phyloP scores from a whole-genome alignment of 2,797 vertebrate genomes.

The Lepilemur ruficaudatus region DNA sequence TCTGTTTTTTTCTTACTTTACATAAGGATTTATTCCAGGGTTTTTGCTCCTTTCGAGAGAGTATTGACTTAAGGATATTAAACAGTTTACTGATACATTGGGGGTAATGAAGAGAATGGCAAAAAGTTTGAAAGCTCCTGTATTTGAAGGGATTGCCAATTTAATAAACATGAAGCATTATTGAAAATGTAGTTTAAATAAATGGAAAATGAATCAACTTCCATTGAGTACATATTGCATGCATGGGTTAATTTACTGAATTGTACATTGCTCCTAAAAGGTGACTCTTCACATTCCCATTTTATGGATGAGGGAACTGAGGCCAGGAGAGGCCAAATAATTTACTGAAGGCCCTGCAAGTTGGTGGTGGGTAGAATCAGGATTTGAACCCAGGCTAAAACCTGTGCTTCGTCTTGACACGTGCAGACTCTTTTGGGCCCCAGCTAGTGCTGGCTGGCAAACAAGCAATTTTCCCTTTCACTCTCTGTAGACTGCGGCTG shows the following conservation, averaged over 20 bases:
- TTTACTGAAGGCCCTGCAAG: background rate
- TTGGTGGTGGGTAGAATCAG: background rate
- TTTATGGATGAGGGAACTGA: background rate
- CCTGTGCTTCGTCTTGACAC: background rate
- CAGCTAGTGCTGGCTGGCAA: background rate
- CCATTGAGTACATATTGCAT: background rate
- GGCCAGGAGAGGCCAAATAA: background rate
- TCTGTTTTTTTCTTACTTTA: background rate
- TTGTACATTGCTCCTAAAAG: background rate
- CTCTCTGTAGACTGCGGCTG: constrained; percentile 89
- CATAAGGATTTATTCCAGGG: background rate
- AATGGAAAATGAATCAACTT: background rate
- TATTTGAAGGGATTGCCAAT: background rate
- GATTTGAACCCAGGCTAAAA: background rate
- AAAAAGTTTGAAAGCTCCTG: background rate
- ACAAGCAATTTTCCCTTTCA: background rate
- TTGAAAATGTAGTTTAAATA: background rate
- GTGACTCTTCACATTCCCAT: background rate
- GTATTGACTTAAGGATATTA: background rate
- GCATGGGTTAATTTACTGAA: background rate
- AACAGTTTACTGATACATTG: background rate
- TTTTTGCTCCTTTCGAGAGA: background rate
- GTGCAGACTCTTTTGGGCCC: background rate
- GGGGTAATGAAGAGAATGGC: background rate
- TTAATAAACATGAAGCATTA: background rate